Evolutionary conservation across 2,888 invertebrate genomes (phyloP), one percentile per base, ranked within the genome.

Genomic region (Sarcophaga variegata): DNA sequence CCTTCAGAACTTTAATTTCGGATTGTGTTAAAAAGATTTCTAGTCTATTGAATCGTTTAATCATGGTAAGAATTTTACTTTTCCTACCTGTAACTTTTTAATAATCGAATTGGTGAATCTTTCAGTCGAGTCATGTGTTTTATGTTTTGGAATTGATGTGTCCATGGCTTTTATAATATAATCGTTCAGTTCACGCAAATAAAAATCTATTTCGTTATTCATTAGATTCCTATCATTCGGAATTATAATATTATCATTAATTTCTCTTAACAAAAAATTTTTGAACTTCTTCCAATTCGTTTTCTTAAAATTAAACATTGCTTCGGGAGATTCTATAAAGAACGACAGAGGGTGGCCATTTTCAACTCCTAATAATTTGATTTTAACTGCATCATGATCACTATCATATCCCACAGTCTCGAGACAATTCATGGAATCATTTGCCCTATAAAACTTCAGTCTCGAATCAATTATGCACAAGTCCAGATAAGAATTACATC

Each of bases 281-380:
- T 27, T 22, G 10, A 69, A 78, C 62, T 78, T 78, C 4, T 22
- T 62, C 69, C 78, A 69, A 62, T 70, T 63, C 25, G 69, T 62
- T 17, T 62, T 69, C 17, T 17, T 62, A 62, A 69, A 78, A 60
- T 70, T 78, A 5, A 62, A n/a, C n/a, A 47, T 45, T 69, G 8
- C 2, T 1, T 4, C 2, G 2, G 69, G 69, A 4, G 4, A 8
- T 8, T 77, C 60, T 5, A 2, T 67, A n/a, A 78, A 69, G 45
- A 69, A 17, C 2, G 77, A 17, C 5, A 78, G 14, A 12, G 77
- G 69, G 22, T 22, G 22, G 22, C 22, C 22, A 22, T 22, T 22
- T 22, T 22, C 22, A 22, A 22, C 22, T 22, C 22, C 22, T 22
- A 22, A 22, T 22, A 22, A 22, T 22, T 22, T 22, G 22, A 22